A percentile compares a stretch with the other conserved stretches of the same genome.
phyloP scores from a whole-genome alignment of 2,888 invertebrate genomes.

The Hypercompe scribonia region DNA sequence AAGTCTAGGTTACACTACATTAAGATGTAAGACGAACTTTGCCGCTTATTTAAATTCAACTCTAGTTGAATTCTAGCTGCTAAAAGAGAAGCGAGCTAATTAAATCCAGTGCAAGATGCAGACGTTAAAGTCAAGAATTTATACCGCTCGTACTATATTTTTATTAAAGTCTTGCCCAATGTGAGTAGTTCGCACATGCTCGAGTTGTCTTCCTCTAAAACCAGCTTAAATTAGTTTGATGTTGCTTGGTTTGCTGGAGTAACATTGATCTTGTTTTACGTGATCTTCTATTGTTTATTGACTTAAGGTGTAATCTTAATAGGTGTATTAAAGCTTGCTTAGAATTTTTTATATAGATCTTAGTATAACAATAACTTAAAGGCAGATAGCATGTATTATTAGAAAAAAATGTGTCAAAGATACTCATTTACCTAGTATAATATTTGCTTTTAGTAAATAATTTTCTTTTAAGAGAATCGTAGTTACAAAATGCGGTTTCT shows the following conservation, averaged over 20 bases:
- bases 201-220: slow-evolving; percentile 6
- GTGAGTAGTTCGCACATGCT: slow-evolving; percentile 12
- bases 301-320: not conserved
- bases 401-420: too few relatives aligned
- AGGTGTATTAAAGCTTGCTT: too few relatives aligned
- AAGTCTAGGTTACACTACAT: not conserved
- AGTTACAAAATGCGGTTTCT: not conserved
- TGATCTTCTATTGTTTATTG: not conserved
- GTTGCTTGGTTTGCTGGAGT: too few relatives aligned
- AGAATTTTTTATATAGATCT: too few relatives aligned
- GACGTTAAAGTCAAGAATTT: slow-evolving; percentile 46
- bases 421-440: not conserved
- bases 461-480: not conserved
- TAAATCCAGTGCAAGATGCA: slow-evolving; percentile 50
- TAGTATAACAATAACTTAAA: too few relatives aligned
- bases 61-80: slow-evolving; percentile 5
- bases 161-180: slow-evolving; percentile 12
- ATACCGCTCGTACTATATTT: slow-evolving; percentile 23
- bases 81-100: slow-evolving; percentile 32
- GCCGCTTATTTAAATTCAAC: slow-evolving; percentile 11
- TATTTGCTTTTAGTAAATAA: too few relatives aligned
- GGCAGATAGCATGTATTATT: too few relatives aligned
- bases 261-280: not conserved
- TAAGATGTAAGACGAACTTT: not conserved
- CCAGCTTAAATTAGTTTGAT: slow-evolving; percentile 7